A percentile compares a stretch with the other conserved stretches of the same genome.
Conservation (phyloP, 2,888 invertebrate genomes). For the Synanthedon vespiformis region DNA sequence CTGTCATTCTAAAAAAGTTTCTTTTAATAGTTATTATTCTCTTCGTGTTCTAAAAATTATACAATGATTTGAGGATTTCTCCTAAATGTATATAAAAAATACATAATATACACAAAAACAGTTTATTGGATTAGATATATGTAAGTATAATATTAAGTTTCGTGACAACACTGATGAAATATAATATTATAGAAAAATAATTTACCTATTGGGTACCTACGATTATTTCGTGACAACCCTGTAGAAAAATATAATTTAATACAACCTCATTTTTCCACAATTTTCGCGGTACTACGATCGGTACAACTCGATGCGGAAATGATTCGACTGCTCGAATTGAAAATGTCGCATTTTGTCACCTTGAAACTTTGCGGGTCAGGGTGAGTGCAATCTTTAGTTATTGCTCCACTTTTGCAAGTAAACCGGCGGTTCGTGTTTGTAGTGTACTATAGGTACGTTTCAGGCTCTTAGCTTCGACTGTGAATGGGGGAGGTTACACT, state of each 20-base stretch:
- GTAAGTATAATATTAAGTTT: not conserved
- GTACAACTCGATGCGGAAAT: not conserved
- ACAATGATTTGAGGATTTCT: too few relatives aligned
- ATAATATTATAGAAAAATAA: too few relatives aligned
- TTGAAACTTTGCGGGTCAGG: constrained; percentile 38
- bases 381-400: constrained; percentile 12
- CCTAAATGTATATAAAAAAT: too few relatives aligned
- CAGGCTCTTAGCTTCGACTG: too few relatives aligned
- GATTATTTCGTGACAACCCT: not conserved
- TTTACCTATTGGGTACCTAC: too few relatives aligned
- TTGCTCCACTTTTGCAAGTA: not conserved
- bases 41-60: too few relatives aligned
- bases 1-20: too few relatives aligned
- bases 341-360: constrained; percentile 20
- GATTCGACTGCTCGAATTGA: not conserved
- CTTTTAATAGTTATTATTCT: too few relatives aligned
- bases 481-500: too few relatives aligned
- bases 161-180: not conserved
- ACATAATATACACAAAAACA: too few relatives aligned
- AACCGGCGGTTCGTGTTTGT: not conserved
- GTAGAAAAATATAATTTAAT: not conserved
- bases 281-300: not conserved
- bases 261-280: not conserved
- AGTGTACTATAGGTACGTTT: too few relatives aligned
- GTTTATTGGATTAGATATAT: too few relatives aligned